Evolutionary conservation across 2,113 vertebrate genomes (phyloP).

Genomic region (Antechinus stuartii): DNA sequence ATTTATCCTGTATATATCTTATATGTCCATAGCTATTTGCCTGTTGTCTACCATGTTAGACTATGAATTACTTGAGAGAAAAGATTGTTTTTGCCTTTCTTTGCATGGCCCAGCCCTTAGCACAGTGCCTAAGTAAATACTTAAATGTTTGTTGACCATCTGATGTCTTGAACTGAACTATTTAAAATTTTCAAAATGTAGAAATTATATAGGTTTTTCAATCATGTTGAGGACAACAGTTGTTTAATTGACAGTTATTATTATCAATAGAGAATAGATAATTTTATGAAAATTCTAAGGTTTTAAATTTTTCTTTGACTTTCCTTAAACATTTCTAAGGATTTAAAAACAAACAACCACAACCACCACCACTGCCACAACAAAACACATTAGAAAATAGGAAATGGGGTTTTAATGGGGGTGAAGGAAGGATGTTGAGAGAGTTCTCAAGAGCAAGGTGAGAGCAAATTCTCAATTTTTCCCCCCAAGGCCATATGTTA

Average conservation of each 20-base stretch:
- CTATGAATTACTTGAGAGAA: neutral
- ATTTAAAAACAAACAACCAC: neutral
- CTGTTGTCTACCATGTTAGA: neutral
- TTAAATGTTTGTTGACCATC: neutral
- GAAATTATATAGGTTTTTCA: neutral
- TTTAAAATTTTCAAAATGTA: neutral
- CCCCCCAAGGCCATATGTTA: conserved; percentile 27
- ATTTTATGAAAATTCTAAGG: neutral
- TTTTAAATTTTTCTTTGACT: conserved; percentile 26
- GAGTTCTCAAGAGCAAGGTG: no score
- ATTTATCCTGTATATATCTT: neutral
- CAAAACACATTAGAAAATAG: neutral
- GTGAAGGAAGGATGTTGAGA: neutral
- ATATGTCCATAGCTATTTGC: neutral
- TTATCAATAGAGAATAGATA: neutral
- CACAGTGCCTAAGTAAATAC: neutral
- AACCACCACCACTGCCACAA: no score
- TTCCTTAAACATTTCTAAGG: conserved; percentile 16
- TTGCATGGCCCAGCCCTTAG: neutral
- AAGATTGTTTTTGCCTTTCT: neutral
- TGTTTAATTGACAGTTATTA: neutral
- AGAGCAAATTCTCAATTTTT: conserved; percentile 2
- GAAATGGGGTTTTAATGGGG: neutral
- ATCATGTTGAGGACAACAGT: neutral
- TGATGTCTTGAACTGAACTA: neutral